Percentiles rank a stretch among this genome's conserved stretches.
phyloP scores from a whole-genome alignment of 30 jellyfish, hydroid and myxozoan species.

The Hydra vulgaris region DNA sequence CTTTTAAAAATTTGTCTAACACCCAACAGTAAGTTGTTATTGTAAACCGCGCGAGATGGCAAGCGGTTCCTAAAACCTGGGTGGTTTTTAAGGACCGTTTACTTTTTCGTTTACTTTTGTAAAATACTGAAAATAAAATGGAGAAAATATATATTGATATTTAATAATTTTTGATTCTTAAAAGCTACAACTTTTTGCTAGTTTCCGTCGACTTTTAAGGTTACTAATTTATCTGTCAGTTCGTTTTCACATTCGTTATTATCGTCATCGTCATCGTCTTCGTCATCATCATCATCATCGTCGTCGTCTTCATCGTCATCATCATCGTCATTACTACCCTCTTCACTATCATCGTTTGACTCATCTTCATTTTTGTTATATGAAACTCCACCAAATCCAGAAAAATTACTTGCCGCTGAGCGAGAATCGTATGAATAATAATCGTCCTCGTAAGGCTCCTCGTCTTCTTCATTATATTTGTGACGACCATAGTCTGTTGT shows the following conservation, averaged over 20 bases:
- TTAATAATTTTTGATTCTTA: background rate
- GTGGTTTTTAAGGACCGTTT: no score
- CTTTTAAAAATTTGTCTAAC: no score
- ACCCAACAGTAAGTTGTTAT: no score
- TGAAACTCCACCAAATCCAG: conserved; percentile 27
- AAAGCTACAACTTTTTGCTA: background rate
- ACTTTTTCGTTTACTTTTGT: no score
- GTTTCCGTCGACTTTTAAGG: background rate
- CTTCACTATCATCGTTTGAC: conserved; percentile 16
- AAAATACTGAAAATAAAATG: no score
- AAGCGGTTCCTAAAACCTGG: no score
- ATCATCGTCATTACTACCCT: conserved; percentile 12
- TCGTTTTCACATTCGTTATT: conserved; percentile 15
- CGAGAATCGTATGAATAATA: conserved; percentile 19
- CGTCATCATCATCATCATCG: conserved; percentile 31
- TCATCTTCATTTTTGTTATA: conserved; percentile 36
- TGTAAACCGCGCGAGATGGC: no score
- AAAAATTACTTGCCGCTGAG: conserved; percentile 8
- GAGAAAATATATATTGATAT: background rate
- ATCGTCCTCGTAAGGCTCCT: conserved; percentile 41
- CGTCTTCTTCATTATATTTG: conserved; percentile 25
- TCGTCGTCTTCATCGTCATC: conserved; percentile 44
- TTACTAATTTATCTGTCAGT: background rate
- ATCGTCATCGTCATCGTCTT: conserved; percentile 41
- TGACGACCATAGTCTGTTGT: conserved; percentile 44